Conservation (phyloP, 2,888 invertebrate genomes). For the Caenorhabditis drosophilae region DNA sequence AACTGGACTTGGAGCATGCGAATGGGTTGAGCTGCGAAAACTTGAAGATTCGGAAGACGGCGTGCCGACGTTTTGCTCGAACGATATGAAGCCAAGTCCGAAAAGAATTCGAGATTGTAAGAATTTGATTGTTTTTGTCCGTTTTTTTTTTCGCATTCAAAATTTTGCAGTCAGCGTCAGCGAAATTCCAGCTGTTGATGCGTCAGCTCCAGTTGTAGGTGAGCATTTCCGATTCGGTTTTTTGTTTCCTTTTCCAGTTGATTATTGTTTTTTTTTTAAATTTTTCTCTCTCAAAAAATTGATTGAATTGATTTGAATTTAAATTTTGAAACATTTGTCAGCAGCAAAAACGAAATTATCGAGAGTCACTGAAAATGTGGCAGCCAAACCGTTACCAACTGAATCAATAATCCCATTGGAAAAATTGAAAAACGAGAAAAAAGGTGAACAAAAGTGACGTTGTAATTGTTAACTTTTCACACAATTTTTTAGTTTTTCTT, state of each 20-base stretch:
- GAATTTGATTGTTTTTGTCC: constrained; percentile 7
- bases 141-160: neutral
- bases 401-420: constrained; percentile 42
- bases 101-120: constrained; percentile 64
- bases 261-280: constrained; percentile 3
- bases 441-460: constrained; percentile 24
- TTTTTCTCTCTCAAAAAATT: neutral
- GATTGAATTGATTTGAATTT: neutral
- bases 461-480: neutral
- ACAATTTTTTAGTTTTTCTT: constrained; percentile 1
- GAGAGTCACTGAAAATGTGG: constrained; percentile 24
- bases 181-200: constrained; percentile 39
- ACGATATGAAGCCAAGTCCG: constrained; percentile 63
- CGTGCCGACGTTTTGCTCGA: constrained; percentile 61
- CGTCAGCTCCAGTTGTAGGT: constrained; percentile 23
- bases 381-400: constrained; percentile 14
- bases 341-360: constrained; percentile 35
- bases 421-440: constrained; percentile 36
- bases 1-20: constrained; percentile 43
- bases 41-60: constrained; percentile 61
- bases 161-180: constrained; percentile 60
- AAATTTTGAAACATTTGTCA: neutral
- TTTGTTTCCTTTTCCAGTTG: constrained; percentile 1
- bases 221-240: neutral
- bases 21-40: constrained; percentile 59